Conservation (phyloP, 30 jellyfish, hydroid and myxozoan genomes). For the Pelagia noctiluca region DNA sequence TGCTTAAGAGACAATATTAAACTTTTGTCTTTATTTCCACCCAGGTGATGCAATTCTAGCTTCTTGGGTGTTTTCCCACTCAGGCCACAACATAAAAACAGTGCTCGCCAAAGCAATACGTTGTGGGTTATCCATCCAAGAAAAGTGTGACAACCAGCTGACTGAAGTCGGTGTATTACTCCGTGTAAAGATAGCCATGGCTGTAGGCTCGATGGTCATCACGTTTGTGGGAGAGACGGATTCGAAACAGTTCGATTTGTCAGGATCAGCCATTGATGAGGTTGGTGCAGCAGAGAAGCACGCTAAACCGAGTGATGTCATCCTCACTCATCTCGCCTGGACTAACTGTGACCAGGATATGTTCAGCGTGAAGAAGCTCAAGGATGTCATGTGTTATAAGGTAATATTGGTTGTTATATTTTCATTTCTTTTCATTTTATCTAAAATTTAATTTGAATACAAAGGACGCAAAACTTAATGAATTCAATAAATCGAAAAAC, state of each 20-base stretch:
- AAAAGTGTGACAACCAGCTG: conserved; percentile 83
- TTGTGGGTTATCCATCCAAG: conserved; percentile 84
- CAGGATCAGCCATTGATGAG: conserved; percentile 95
- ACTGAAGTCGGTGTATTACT: conserved; percentile 90
- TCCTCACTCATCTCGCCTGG: conserved; percentile 90
- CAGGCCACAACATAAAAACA: conserved; percentile 81
- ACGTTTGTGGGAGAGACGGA: conserved; percentile 82
- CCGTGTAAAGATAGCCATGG: conserved; percentile 91
- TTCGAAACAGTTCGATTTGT: conserved; percentile 85
- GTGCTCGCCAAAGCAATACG: conserved; percentile 82
- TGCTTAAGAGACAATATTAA: too few species aligned
- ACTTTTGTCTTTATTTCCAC: neutral
- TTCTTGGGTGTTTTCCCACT: conserved; percentile 89
- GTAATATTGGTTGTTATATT: conserved; percentile 5
- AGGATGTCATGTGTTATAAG: conserved; percentile 56
- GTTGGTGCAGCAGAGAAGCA: conserved; percentile 95
- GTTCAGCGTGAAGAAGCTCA: conserved; percentile 66
- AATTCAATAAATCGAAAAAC: too few species aligned
- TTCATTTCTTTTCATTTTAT: neutral
- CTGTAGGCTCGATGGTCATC: conserved; percentile 91
- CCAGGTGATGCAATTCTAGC: conserved; percentile 95
- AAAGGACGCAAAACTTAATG: too few species aligned
- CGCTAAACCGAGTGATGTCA: conserved; percentile 92
- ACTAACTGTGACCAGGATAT: conserved; percentile 81
- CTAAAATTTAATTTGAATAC: neutral